phyloP scores from a whole-genome alignment of 2,797 vertebrate genomes.

The Lagodon rhomboides region DNA sequence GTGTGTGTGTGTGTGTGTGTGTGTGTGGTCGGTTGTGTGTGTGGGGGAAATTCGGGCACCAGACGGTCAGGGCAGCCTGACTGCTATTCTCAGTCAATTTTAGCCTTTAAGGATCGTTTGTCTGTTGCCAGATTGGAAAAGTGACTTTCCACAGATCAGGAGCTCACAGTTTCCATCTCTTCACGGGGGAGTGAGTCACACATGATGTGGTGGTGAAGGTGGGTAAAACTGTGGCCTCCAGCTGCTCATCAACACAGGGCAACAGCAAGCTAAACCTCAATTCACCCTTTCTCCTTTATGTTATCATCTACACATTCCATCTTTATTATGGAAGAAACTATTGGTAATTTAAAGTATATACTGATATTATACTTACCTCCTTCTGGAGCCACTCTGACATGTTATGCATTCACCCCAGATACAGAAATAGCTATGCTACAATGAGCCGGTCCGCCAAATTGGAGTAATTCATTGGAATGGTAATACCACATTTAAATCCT shows the following conservation, averaged over 20 bases:
- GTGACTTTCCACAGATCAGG: constrained; percentile 41
- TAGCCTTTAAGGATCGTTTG: constrained; percentile 26
- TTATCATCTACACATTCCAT: neutral
- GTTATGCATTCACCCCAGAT: neutral
- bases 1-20: neutral
- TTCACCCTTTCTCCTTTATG: neutral
- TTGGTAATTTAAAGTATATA: neutral
- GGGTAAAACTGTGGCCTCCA: constrained; percentile 24
- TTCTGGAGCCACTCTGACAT: neutral
- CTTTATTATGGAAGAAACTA: neutral
- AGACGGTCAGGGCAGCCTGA: constrained; percentile 35
- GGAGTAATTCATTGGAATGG: too few species aligned
- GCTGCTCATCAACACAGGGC: constrained; percentile 13
- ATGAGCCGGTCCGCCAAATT: too few species aligned
- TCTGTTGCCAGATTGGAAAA: constrained; percentile 37
- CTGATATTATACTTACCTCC: too few species aligned
- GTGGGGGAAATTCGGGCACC: constrained; percentile 24
- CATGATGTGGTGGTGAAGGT: constrained; percentile 17
- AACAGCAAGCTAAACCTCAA: neutral
- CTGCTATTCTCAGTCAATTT: constrained; percentile 46
- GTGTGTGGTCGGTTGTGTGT: neutral
- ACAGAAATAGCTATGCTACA: neutral
- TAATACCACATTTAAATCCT: too few species aligned
- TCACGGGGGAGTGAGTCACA: constrained; percentile 42
- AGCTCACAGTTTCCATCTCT: constrained; percentile 54